These are phyloP conservation scores for Rhinolophus sinicus DNA, from an alignment of 2,113 vertebrate genomes.

Conservation along the genomic window DNA sequence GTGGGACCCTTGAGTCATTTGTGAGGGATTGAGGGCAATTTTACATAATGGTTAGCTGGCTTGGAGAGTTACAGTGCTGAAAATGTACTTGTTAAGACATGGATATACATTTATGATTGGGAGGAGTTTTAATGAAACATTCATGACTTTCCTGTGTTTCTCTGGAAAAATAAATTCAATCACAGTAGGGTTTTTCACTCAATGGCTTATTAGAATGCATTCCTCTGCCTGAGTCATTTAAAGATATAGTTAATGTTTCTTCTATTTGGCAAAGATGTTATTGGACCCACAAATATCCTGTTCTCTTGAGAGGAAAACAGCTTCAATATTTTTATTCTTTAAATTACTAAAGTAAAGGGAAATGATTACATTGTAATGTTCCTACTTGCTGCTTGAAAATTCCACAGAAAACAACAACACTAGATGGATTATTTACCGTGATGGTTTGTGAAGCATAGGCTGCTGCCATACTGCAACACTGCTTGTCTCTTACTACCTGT, in stretches of 20 bases:
- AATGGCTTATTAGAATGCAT: slow-evolving; percentile 71
- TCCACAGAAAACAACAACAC: background rate
- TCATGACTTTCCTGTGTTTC: slow-evolving; percentile 81
- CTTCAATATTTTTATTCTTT: slow-evolving; percentile 39
- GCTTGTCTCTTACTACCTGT: background rate
- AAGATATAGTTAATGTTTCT: slow-evolving; percentile 79
- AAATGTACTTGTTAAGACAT: slow-evolving; percentile 40
- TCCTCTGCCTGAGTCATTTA: slow-evolving; percentile 64
- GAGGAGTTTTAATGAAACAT: slow-evolving; percentile 82
- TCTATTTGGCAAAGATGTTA: slow-evolving; percentile 76
- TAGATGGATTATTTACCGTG: background rate
- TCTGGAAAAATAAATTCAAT: slow-evolving; percentile 84
- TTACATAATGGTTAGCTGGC: slow-evolving; percentile 49
- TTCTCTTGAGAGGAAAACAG: slow-evolving; percentile 67
- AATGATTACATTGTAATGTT: slow-evolving; percentile 42
- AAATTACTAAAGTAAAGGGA: slow-evolving; percentile 61
- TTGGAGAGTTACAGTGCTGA: slow-evolving; percentile 36
- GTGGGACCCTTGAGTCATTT: slow-evolving; percentile 55
- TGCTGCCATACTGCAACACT: background rate
- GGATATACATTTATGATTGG: slow-evolving; percentile 61
- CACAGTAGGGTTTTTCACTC: slow-evolving; percentile 76
- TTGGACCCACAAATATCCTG: slow-evolving; percentile 80
- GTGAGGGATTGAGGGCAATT: slow-evolving; percentile 61
- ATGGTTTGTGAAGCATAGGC: background rate
- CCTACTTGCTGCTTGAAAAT: background rate